phyloP scores from a whole-genome alignment of 2,888 invertebrate species.

The Cantharis lateralis region DNA sequence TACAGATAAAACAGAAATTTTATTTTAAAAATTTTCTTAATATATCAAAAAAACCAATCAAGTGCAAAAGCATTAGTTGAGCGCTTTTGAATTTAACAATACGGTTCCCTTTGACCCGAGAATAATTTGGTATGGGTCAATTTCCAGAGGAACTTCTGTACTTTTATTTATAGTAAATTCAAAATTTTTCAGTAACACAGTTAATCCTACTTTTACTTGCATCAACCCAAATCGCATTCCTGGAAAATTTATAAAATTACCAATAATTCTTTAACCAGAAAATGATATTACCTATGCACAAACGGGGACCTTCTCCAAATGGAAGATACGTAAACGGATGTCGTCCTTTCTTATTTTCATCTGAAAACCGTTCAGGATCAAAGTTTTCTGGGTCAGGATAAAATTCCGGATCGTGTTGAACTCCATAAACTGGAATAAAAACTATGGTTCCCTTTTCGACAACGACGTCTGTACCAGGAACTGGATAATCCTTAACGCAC shows the following conservation, averaged over 20 bases:
- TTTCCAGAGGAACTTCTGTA: conserved; percentile 23
- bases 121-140: background rate
- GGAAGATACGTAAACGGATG: conserved; percentile 62
- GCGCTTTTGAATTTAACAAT: background rate
- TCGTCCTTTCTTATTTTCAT: conserved; percentile 58
- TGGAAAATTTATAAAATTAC: conserved; percentile 21
- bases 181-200: conserved; percentile 36
- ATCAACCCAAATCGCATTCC: conserved; percentile 43
- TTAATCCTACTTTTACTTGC: conserved; percentile 42
- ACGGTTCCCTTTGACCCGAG: background rate
- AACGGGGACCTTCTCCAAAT: conserved; percentile 63
- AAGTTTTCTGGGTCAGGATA: conserved; percentile 24
- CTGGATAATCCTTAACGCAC: conserved; percentile 8
- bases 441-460: conserved; percentile 9
- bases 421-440: conserved; percentile 6
- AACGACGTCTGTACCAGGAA: conserved; percentile 14
- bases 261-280: background rate
- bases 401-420: conserved; percentile 19
- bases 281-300: conserved; percentile 58
- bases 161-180: conserved; percentile 30
- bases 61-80: no score
- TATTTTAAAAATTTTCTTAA: no score
- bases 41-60: no score
- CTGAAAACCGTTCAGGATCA: conserved; percentile 55
- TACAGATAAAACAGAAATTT: no score